Evolutionary conservation across 2,113 vertebrate genomes (phyloP), one percentile per base, ranked within the genome.

Genomic region (Ramphastos sulfuratus): DNA sequence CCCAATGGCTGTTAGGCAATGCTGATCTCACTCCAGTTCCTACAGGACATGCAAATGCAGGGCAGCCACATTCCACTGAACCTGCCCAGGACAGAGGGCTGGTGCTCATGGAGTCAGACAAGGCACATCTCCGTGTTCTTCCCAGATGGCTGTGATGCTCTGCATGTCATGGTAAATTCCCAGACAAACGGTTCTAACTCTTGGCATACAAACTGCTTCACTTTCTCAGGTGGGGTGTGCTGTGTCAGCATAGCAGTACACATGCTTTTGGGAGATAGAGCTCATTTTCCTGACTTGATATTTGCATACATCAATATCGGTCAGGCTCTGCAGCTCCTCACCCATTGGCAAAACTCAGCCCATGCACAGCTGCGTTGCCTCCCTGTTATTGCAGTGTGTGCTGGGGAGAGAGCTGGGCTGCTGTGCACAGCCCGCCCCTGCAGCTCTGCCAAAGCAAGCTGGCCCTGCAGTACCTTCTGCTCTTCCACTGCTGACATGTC

Each of bases 381-480:
- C 61, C 44, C 54, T 10, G 25, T 20, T 37, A 73, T 0, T 25
- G 37, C 56, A 12, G 66, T 1, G 66, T 27, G 56, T 0, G 6
- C 24, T 25, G 50, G 50, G 50, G 50, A 59, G 16, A 66, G 81
- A 14, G 5, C 50, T 0, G 0, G 69, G 73, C 76, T 88, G 77
- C 18, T 7, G 31, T 14, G 8, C 61, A 4, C 48, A 72, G 37
- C 67, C 28, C 58, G 67, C 17, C 72, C 25, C 10, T 2, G 58
- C 83, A 82, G 83, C 73, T 79, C 73, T 65, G 44, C 83, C 93
- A 78, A 50, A 39, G 54, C 87, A 56, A 78, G 87, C 88, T 75
- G 88, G 88, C 86, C 91, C 90, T 50, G 65, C 92, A 92, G 72
- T 89, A 94, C 89, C 93, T 83, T 91, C 90, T 93, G 87, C 87